Base-by-base conservation (phyloP, 2,888 invertebrate species). In the Xestia xanthographa region DNA sequence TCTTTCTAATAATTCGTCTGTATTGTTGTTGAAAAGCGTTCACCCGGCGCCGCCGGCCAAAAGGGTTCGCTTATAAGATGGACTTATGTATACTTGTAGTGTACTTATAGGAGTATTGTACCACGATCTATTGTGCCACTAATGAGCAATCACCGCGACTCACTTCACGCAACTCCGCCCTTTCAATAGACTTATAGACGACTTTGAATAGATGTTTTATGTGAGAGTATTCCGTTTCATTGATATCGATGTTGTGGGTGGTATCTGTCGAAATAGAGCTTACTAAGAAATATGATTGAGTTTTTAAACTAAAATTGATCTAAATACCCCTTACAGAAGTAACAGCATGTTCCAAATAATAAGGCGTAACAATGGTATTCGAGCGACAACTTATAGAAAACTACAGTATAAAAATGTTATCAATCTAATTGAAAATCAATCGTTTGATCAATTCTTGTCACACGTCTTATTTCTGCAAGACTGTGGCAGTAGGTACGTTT, bases 91-190 rank as follows among this genome's bases (percentile, higher is more conserved):
- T 79, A 85, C 71, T 71, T 79, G 81, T 68, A 72, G 71, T n/a
- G 45, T 56, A 26, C 20, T 70, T 77, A 77, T 71, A 77, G 45
- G 73, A 56, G 87, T 87, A 93, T 95, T 95, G 94, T 94, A 88
- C 87, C 85, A 82, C 84, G 79, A 86, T 81, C 94, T 88, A 95
- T 95, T 95, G 95, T 95, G 86, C 84, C 90, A 84, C 92, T 95
- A 95, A 95, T 95, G 95, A 95, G 95, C 93, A 92, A 95, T 95
- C 92, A 93, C 91, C 85, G 86, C 80, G 85, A 83, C 90, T 89
- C 90, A 90, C 91, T 92, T 90, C 90, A 92, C 92, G 77, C 85
- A 82, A 72, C 75, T 90, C 86, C 75, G 83, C 86, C 75, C 87
- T 86, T 87, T 87, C 87, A 85, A 90, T 89, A 75, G 77, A 80